These are phyloP conservation scores for Drosophila phalerata DNA, from an alignment of 2,888 invertebrate species.

Conservation along the genomic window DNA sequence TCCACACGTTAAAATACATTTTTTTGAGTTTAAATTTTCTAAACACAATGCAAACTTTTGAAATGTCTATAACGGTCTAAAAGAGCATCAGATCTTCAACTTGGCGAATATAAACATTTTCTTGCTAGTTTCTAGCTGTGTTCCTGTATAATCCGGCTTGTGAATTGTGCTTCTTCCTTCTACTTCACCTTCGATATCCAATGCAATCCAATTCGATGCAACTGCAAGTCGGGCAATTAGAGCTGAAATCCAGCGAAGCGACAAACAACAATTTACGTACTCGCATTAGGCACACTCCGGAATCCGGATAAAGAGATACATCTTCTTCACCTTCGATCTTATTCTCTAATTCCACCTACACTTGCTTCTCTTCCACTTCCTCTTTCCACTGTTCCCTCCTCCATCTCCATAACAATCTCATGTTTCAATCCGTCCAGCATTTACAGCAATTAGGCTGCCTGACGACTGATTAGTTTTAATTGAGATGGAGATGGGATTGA, in stretches of 20 bases:
- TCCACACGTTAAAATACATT: too few relatives aligned
- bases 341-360: constrained; percentile 2
- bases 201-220: background rate
- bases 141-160: background rate
- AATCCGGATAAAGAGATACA: constrained; percentile 1
- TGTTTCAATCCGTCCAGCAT: constrained; percentile 33
- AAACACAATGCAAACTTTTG: too few relatives aligned
- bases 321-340: constrained; percentile 17
- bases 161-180: background rate
- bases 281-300: constrained; percentile 14
- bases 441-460: constrained; percentile 57
- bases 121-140: background rate
- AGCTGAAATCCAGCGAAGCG: constrained; percentile 13
- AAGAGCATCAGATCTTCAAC: background rate
- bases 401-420: constrained; percentile 29
- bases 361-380: background rate
- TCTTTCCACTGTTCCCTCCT: too few relatives aligned
- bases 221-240: constrained; percentile 34
- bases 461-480: constrained; percentile 70
- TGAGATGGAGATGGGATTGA: constrained; percentile 49
- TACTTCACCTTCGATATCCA: background rate
- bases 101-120: background rate
- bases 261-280: constrained; percentile 46
- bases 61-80: too few relatives aligned
- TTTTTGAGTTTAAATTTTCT: too few relatives aligned